A percentile compares a stretch with the other conserved stretches of the same genome.
These are phyloP conservation scores for Engraulis encrasicolus DNA, from an alignment of 2,113 vertebrate genomes.

Conservation along the genomic window DNA sequence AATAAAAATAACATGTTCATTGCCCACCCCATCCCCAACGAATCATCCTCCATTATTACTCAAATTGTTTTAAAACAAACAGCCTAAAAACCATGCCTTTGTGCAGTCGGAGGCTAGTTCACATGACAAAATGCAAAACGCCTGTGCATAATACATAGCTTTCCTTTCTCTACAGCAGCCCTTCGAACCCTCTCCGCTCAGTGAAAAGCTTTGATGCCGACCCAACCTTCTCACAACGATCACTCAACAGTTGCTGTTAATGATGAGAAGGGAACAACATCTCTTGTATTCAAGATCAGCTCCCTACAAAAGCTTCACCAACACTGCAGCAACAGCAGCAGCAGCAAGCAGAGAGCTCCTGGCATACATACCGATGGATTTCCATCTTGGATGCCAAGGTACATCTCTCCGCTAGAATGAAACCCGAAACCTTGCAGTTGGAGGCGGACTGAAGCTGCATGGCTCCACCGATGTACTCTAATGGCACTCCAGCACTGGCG, in stretches of 20 bases:
- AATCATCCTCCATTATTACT: too few relatives aligned
- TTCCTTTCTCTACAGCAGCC: too few relatives aligned
- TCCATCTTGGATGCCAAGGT: conserved; percentile 58
- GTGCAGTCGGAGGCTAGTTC: too few relatives aligned
- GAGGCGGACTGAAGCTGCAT: conserved; percentile 60
- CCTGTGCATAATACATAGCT: background rate
- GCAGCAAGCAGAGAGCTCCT: background rate
- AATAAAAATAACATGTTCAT: too few relatives aligned
- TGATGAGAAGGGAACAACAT: conserved; percentile 5
- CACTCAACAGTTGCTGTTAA: conserved; percentile 48
- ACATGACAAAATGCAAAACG: too few relatives aligned
- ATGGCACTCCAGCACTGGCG: background rate
- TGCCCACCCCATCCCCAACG: too few relatives aligned
- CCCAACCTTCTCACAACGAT: too few relatives aligned
- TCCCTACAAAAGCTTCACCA: conserved; percentile 21
- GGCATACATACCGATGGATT: conserved; percentile 58
- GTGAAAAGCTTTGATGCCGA: too few relatives aligned
- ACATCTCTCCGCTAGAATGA: conserved; percentile 58
- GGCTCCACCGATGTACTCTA: conserved; percentile 15
- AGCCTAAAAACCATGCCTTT: too few relatives aligned
- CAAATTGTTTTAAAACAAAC: too few relatives aligned
- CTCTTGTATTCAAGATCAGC: background rate
- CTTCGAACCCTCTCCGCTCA: background rate
- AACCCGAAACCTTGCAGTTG: conserved; percentile 55
- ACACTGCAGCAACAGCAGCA: background rate